phyloP scores from a whole-genome alignment of 2,888 invertebrate species.

The Apocheima hispidaria region DNA sequence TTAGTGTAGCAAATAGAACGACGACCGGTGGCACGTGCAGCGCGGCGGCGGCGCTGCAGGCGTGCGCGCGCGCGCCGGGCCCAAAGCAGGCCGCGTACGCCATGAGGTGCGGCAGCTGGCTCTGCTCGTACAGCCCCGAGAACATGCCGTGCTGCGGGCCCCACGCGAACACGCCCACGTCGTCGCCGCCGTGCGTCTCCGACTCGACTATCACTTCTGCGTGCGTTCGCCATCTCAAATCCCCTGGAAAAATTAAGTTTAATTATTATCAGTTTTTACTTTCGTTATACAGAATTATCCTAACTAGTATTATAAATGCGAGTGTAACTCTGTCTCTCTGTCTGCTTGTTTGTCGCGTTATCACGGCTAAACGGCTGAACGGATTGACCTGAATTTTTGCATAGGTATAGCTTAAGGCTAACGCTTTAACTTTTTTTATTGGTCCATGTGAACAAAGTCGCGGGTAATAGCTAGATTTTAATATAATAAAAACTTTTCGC shows the following conservation, averaged over 20 bases:
- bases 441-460: too few species aligned
- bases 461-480: too few species aligned
- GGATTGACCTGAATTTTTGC: too few species aligned
- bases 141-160: constrained; percentile 92
- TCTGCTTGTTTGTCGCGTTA: too few species aligned
- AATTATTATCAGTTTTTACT: neutral
- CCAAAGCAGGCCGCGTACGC: constrained; percentile 90
- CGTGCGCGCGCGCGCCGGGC: constrained; percentile 65
- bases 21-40: neutral
- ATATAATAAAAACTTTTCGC: too few species aligned
- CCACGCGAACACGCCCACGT: constrained; percentile 90
- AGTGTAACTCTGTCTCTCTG: too few species aligned
- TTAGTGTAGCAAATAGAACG: neutral
- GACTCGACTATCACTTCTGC: constrained; percentile 83
- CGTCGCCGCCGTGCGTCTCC: constrained; percentile 92
- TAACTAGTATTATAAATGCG: too few species aligned
- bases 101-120: constrained; percentile 91
- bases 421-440: too few species aligned
- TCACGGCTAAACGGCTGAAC: too few species aligned
- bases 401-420: too few species aligned
- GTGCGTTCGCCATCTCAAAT: constrained; percentile 56
- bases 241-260: constrained; percentile 38
- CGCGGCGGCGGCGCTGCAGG: constrained; percentile 51
- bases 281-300: neutral
- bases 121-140: constrained; percentile 91